These are phyloP conservation scores for Saccopteryx bilineata DNA, from an alignment of 2,113 vertebrate species.

Conservation along the genomic window DNA sequence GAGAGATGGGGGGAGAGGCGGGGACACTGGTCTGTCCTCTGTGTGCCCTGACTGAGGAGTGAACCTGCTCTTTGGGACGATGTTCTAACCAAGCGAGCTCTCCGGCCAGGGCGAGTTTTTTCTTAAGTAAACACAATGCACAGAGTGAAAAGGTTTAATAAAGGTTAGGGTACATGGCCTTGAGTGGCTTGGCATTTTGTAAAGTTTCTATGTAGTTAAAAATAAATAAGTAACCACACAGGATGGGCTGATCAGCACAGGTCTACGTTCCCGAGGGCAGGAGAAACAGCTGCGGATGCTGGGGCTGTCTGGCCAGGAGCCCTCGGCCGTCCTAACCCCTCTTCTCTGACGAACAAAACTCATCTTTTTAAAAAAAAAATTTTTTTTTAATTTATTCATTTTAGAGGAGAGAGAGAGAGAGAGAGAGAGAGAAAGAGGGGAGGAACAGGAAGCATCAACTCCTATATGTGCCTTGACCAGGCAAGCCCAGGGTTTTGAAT, in stretches of 20 bases:
- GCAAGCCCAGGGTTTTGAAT: no score
- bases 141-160: neutral
- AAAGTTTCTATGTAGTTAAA: neutral
- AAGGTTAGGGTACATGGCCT: neutral
- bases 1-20: no score
- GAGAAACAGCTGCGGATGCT: neutral
- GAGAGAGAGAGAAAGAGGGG: no score
- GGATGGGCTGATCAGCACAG: neutral
- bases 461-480: no score
- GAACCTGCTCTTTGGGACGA: no score
- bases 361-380: no score
- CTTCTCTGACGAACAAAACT: conserved; percentile 14
- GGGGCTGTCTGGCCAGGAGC: neutral
- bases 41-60: no score
- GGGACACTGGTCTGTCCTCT: no score
- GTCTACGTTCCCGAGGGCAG: neutral
- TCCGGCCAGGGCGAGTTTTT: neutral
- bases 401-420: no score
- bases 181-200: neutral
- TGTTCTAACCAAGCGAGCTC: no score
- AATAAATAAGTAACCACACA: neutral
- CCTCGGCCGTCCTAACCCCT: neutral
- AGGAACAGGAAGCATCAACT: no score
- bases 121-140: neutral
- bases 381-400: no score